phyloP scores from a whole-genome alignment of 2,888 invertebrate species.

The Geophilus truncorum region DNA sequence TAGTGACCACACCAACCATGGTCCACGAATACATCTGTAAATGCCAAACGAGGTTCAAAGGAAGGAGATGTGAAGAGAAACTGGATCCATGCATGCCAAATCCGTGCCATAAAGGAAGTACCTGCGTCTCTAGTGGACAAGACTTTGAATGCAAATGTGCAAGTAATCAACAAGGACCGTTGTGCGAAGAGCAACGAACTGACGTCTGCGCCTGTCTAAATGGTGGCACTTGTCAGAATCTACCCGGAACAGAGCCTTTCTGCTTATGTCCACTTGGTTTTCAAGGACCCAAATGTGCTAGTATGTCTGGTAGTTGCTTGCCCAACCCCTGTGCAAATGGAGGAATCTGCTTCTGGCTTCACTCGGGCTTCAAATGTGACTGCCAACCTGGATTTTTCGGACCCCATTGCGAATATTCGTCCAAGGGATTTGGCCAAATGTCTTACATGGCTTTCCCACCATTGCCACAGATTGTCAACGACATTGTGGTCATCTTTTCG shows the following conservation, averaged over 20 bases:
- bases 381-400: conserved; percentile 83
- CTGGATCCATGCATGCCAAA: conserved; percentile 88
- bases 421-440: conserved; percentile 80
- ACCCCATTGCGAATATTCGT: conserved; percentile 76
- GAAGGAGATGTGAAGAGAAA: conserved; percentile 72
- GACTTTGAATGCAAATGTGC: conserved; percentile 81
- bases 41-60: conserved; percentile 78
- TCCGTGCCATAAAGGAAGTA: conserved; percentile 78
- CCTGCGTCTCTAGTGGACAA: conserved; percentile 75
- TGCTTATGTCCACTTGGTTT: conserved; percentile 88
- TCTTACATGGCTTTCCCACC: conserved; percentile 86
- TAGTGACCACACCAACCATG: conserved; percentile 76
- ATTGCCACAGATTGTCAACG: conserved; percentile 80
- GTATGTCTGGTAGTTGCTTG: conserved; percentile 71
- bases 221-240: conserved; percentile 85
- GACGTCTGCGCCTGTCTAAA: conserved; percentile 84
- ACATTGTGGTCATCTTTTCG: conserved; percentile 83
- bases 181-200: conserved; percentile 76
- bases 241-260: conserved; percentile 74
- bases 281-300: conserved; percentile 84
- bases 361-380: conserved; percentile 71
- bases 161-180: conserved; percentile 69
- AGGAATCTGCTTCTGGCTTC: conserved; percentile 74
- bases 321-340: conserved; percentile 90
- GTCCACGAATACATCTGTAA: conserved; percentile 71